Evolutionary conservation across 2,888 invertebrate genomes (phyloP), one percentile per base, ranked within the genome.

Genomic region (Cremastinae sp.): DNA sequence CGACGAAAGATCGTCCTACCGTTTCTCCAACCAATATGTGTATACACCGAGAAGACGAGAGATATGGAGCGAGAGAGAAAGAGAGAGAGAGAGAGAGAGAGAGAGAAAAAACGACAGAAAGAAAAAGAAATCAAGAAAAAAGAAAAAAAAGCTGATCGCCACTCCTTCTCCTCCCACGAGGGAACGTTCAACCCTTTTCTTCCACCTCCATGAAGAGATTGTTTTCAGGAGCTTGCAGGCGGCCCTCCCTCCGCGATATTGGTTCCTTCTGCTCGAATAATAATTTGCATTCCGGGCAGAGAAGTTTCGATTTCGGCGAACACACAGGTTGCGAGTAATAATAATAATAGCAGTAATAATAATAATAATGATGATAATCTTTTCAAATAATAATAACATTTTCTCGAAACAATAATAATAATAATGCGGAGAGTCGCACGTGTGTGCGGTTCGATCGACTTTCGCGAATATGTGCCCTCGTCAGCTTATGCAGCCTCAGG

Each of bases 201-300:
- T 66, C 70, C 62, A 56, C 58, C 74, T 51, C 72, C 79, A 74
- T 74, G 68, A n/a, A n/a, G 77, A 76, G 83, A 84, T 85, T 85
- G 86, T 56, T 59, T 59, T 59, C 64, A 53, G 43, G 28, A 8
- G 64, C 35, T 51, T 65, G 66, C 20, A 18, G 20, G 39, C 51
- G 49, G 16, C 37, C 45, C 18, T n/a, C 39, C 14, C 43, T 37
- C 66, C 55, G 45, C 71, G 53, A 55, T 61, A 66, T 69, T 39
- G 28, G 49, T 56, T 58, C 61, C 66, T 70, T 62, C 59, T 59
- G 66, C 64, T 62, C 56, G 75, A 78, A 74, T 78, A 78, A 74
- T 78, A 79, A 80, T 79, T 80, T 80, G 80, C 80, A 80, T 79
- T 69, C 75, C 69, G 74, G 75, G 61, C 18, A 49, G 18, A 35